These are phyloP conservation scores for Eupeodes latifasciatus DNA, from an alignment of 2,888 invertebrate genomes.

Conservation along the genomic window DNA sequence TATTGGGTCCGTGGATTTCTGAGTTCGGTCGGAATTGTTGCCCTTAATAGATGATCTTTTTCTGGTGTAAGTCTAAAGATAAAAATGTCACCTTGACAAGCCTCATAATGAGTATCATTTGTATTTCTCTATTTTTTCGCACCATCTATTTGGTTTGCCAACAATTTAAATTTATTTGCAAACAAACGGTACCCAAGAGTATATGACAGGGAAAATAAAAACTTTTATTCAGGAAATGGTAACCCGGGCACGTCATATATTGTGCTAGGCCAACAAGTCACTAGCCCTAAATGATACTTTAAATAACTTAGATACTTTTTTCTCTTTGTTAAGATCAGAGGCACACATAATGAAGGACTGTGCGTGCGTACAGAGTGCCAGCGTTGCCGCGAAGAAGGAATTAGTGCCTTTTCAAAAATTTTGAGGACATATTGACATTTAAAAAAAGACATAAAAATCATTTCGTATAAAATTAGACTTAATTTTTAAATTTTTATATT, in stretches of 20 bases:
- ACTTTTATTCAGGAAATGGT: conserved; percentile 10
- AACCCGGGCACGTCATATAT: conserved; percentile 6
- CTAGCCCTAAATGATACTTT: conserved; percentile 31
- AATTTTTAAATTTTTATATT: no score
- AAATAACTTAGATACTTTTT: conserved; percentile 26
- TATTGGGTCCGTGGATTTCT: no score
- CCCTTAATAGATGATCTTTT: neutral
- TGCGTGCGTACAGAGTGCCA: neutral
- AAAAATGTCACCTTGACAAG: no score
- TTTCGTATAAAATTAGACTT: no score
- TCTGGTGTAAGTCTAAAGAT: no score
- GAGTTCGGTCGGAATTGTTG: neutral
- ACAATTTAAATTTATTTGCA: neutral
- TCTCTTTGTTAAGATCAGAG: neutral
- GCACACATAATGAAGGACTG: neutral
- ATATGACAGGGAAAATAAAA: neutral
- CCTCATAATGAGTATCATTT: neutral
- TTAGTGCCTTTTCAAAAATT: no score
- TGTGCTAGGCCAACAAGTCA: neutral
- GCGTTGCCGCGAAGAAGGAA: no score
- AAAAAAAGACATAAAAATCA: no score
- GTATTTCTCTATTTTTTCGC: neutral
- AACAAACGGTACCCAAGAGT: neutral
- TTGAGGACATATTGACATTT: no score
- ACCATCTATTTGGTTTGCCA: neutral